Conservation (phyloP, 1,140 invertebrate genomes). For the Colletes latitarsis region DNA sequence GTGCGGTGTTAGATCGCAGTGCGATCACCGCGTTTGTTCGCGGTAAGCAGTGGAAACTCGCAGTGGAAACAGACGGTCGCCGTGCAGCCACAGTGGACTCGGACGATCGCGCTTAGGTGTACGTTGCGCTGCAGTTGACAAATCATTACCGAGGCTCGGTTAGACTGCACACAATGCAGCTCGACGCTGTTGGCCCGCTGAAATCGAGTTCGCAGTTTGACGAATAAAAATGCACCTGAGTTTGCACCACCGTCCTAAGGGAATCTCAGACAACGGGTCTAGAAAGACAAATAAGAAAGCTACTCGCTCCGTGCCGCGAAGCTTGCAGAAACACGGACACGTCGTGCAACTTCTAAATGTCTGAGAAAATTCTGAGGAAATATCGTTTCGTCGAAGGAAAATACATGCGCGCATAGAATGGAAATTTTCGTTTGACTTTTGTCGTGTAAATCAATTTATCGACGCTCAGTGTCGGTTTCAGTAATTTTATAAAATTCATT, state of each 20-base stretch:
- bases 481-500: too few relatives aligned
- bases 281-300: too few relatives aligned
- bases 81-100: background rate
- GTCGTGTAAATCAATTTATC: too few relatives aligned
- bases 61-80: slow-evolving; percentile 10
- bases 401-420: too few relatives aligned
- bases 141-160: slow-evolving; percentile 25
- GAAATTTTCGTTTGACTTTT: too few relatives aligned
- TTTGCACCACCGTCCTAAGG: background rate
- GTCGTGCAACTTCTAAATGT: background rate
- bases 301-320: too few relatives aligned
- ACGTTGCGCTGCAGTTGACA: slow-evolving; percentile 20
- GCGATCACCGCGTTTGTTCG: slow-evolving; percentile 23
- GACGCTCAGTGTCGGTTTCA: too few relatives aligned
- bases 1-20: background rate
- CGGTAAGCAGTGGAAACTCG: background rate
- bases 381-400: too few relatives aligned
- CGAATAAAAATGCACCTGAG: background rate
- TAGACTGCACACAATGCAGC: background rate
- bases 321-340: too few relatives aligned
- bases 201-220: background rate
- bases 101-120: slow-evolving; percentile 23
- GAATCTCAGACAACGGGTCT: too few relatives aligned
- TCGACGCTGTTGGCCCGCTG: background rate
- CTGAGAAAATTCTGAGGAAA: background rate